A percentile compares a stretch with the other conserved stretches of the same genome.
Evolutionary conservation across 1,140 invertebrate species (phyloP).

Genomic region (Phocides pigmalion): DNA sequence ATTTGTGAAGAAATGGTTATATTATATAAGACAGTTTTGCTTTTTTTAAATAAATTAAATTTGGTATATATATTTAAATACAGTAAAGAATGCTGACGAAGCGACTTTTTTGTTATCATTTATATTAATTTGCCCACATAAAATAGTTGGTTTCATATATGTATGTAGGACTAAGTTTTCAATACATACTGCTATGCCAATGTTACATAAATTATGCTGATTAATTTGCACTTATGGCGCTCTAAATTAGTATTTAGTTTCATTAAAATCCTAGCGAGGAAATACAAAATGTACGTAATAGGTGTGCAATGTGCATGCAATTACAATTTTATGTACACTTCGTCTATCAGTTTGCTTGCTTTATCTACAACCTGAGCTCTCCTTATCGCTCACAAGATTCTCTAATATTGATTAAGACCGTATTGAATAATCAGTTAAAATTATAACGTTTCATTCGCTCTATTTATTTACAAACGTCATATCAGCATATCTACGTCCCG

Average conservation of each 20-base stretch:
- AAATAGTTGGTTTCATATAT: no score
- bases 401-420: conserved; percentile 29
- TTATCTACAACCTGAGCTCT: conserved; percentile 18
- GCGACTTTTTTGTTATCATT: no score
- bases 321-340: conserved; percentile 20
- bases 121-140: no score
- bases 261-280: no score
- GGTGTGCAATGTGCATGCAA: conserved; percentile 16
- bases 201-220: background rate
- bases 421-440: conserved; percentile 17
- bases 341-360: conserved; percentile 27
- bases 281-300: background rate
- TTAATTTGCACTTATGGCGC: background rate
- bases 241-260: background rate
- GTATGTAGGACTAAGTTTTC: no score
- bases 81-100: no score
- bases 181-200: background rate
- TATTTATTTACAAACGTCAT: background rate
- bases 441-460: conserved; percentile 4
- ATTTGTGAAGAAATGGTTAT: no score
- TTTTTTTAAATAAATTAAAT: no score
- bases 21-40: no score
- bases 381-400: conserved; percentile 23
- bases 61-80: no score
- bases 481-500: no score